A percentile compares a stretch with the other conserved stretches of the same genome.
Evolutionary conservation across 2,113 vertebrate genomes (phyloP).

Genomic region (Picathartes gymnocephalus): DNA sequence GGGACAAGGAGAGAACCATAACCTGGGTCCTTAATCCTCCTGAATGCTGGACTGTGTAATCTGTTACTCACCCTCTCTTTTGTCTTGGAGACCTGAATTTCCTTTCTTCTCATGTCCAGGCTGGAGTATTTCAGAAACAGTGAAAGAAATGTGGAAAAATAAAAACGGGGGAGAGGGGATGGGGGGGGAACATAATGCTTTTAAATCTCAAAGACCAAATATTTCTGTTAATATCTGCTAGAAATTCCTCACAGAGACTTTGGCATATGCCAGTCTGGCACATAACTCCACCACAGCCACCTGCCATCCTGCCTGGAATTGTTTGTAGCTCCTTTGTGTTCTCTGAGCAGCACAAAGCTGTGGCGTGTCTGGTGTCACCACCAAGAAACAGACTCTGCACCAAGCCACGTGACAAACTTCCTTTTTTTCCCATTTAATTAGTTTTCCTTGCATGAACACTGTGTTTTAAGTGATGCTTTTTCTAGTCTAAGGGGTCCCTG

Average conservation of each 20-base stretch:
- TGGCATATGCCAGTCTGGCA: neutral
- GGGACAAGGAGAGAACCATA: neutral
- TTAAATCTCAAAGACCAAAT: neutral
- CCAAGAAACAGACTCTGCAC: neutral
- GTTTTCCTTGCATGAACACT: neutral
- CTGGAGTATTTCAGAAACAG: neutral
- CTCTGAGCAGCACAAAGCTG: slow-evolving; percentile 5
- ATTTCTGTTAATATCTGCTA: neutral
- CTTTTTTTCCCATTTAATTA: neutral
- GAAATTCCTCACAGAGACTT: neutral
- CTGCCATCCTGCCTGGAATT: neutral
- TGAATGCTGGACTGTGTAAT: neutral
- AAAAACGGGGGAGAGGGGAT: no score
- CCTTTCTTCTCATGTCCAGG: neutral
- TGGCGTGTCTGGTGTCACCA: neutral
- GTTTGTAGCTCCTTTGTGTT: neutral
- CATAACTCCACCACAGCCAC: neutral
- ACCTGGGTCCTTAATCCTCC: neutral
- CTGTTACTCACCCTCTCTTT: neutral
- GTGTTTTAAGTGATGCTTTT: neutral
- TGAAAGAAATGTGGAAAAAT: neutral
- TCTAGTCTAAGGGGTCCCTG: neutral
- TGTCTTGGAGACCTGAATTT: neutral
- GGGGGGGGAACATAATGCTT: neutral
- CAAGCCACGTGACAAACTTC: neutral